These are phyloP conservation scores for Timema podura DNA, from an alignment of 2,888 invertebrate species.

Conservation along the genomic window DNA sequence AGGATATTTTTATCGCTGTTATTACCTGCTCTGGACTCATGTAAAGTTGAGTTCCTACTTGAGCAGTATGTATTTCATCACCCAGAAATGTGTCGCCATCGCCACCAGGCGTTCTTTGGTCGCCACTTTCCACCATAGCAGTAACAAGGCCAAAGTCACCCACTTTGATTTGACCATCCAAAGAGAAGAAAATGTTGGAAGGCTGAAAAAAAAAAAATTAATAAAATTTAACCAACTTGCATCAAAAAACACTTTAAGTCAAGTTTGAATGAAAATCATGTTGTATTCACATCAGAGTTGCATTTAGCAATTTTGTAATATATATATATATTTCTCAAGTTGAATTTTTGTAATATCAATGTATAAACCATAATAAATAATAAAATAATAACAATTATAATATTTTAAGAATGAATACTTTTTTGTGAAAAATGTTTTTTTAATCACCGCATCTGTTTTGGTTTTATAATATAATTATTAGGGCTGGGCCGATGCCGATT, in stretches of 20 bases:
- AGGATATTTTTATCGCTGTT: no score
- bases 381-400: no score
- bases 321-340: neutral
- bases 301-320: neutral
- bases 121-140: conserved; percentile 61
- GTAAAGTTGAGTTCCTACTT: conserved; percentile 87
- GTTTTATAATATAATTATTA: no score
- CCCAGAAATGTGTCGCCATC: conserved; percentile 39
- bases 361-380: no score
- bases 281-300: no score
- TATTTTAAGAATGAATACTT: no score
- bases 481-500: no score
- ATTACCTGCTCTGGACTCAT: conserved; percentile 98
- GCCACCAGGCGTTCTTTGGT: conserved; percentile 29
- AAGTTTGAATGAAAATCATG: no score
- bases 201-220: conserved; percentile 52
- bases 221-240: conserved; percentile 4
- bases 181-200: conserved; percentile 89
- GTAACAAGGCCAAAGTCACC: conserved; percentile 99
- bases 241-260: neutral
- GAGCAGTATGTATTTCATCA: conserved; percentile 50
- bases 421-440: no score
- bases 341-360: neutral
- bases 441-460: no score
- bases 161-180: conserved; percentile 87